Evolutionary conservation across 2,113 vertebrate genomes (phyloP), one percentile per base, ranked within the genome.

Genomic region (Procavia capensis): DNA sequence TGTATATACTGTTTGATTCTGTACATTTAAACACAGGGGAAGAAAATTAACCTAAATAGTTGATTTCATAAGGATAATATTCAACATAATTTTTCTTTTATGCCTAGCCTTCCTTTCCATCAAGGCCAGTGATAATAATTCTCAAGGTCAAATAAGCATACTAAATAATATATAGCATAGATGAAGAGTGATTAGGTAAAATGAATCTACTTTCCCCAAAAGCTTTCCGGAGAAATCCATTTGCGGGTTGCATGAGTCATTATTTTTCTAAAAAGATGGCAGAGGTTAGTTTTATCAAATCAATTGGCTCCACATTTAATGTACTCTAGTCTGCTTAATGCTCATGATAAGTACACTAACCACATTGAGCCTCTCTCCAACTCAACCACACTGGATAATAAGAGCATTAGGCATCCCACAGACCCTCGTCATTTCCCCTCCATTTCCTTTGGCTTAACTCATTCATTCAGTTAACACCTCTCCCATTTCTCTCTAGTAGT

Each of bases 181-280:
- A 96, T 64, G 41, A 90, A 93, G 93, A 93, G 72, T 61, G 68
- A 96, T 81, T 88, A 10, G 1, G 43, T 57, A 85, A 95, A 96
- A 93, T 78, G 91, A 79, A 63, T 85, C 76, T 89, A 72, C 72
- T 41, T 84, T 84, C 64, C 66, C 90, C 94, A 66, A 88, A 81
- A 94, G 76, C 41, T 78, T 75, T 94, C 75, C 2, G 8, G 94
- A 95, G 90, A 97, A 95, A 92, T 57, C 91, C 57, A 85, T 94
- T 90, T 96, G 59, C 63, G 85, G n/a, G 74, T 64, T 93, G 79
- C 74, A 94, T 97, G 89, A 95, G 91, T 95, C 97, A 97, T 93
- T 96, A 75, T 94, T 90, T 96, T 85, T 87, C 41, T 87, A 63
- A 93, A 96, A 97, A 85, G 93, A 97, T 75, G 68, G 95, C 96